These are phyloP conservation scores for Vespertilio murinus DNA, from an alignment of 2,797 vertebrate genomes.

Conservation along the genomic window DNA sequence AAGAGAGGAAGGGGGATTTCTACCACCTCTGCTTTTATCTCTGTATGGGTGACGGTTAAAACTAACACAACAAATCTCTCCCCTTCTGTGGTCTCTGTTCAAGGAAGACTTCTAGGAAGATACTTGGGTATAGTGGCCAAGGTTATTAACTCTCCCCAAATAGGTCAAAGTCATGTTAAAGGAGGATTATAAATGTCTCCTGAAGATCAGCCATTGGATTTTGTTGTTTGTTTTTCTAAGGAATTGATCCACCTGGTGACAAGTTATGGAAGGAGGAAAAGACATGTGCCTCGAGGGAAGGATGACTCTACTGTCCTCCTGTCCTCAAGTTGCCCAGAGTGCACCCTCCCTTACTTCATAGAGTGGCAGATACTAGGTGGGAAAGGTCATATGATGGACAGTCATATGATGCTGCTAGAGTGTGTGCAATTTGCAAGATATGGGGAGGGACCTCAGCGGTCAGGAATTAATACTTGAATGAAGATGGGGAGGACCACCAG, in stretches of 20 bases:
- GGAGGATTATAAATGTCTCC: not conserved
- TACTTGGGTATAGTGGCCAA: not conserved
- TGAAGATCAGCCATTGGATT: not conserved
- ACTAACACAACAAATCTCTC: not conserved
- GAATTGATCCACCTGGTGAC: not conserved
- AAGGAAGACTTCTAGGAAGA: not conserved
- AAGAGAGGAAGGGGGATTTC: not conserved
- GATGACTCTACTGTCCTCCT: not conserved
- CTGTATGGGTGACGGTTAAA: not conserved
- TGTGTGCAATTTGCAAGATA: not conserved
- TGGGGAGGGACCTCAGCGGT: not conserved
- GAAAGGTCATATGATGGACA: not conserved
- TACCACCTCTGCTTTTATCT: not conserved
- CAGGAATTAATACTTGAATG: not conserved
- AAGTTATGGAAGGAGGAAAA: not conserved
- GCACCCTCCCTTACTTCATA: not conserved
- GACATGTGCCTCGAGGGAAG: not conserved
- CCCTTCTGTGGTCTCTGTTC: not conserved
- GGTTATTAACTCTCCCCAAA: not conserved
- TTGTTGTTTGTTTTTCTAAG: not conserved
- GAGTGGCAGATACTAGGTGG: not conserved
- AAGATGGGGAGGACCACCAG: not conserved
- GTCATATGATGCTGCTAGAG: not conserved
- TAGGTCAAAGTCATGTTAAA: not conserved
- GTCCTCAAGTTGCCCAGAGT: not conserved